phyloP scores from a whole-genome alignment of 92 coral and sea anemone species.

The Plumapathes pennacea region DNA sequence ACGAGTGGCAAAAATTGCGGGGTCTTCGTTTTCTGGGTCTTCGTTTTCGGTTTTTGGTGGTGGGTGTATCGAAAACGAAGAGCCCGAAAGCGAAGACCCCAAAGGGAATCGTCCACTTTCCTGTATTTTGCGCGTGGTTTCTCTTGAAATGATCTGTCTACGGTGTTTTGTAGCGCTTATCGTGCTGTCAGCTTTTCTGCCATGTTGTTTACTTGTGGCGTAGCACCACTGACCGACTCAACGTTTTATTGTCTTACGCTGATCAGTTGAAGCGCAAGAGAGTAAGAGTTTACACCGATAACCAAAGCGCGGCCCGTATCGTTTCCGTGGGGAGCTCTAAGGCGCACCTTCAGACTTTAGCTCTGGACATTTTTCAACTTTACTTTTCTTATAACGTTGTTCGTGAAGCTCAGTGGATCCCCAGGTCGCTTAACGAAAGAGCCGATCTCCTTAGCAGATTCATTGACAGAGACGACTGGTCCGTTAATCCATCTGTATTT shows the following conservation, averaged over 20 bases:
- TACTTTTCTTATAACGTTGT: constrained; percentile 22
- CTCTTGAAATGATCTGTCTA: too few relatives aligned
- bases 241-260: constrained; percentile 1
- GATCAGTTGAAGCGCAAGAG: constrained; percentile 2
- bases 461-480: constrained; percentile 58
- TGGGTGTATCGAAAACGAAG: too few relatives aligned
- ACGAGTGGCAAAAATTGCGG: too few relatives aligned
- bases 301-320: constrained; percentile 40
- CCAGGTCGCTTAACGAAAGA: constrained; percentile 28
- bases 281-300: constrained; percentile 32
- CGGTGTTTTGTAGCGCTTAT: too few relatives aligned
- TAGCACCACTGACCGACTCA: too few relatives aligned
- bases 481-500: constrained; percentile 31
- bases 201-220: too few relatives aligned
- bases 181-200: too few relatives aligned
- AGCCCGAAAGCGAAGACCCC: too few relatives aligned
- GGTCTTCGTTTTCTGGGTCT: too few relatives aligned
- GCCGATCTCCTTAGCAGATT: constrained; percentile 46
- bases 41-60: too few relatives aligned
- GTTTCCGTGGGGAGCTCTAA: constrained; percentile 45
- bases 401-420: constrained; percentile 50
- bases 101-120: too few relatives aligned
- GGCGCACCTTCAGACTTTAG: constrained; percentile 31
- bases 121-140: too few relatives aligned
- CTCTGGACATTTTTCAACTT: constrained; percentile 25